These are phyloP conservation scores for Periophthalmodon schlosseri DNA, from an alignment of 2,113 vertebrate genomes.

Conservation along the genomic window DNA sequence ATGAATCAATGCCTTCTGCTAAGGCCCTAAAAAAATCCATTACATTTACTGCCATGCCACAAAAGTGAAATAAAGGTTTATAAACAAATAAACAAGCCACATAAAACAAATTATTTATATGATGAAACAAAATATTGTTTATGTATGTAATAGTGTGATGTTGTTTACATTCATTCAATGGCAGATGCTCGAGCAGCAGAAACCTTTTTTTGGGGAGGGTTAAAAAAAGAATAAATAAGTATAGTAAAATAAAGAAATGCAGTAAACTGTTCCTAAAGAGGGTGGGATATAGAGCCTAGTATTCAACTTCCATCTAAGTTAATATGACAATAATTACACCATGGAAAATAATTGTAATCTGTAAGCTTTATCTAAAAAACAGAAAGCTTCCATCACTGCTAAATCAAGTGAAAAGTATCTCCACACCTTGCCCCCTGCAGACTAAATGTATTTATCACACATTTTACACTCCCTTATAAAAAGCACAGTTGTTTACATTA, in stretches of 20 bases:
- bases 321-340: too few relatives aligned
- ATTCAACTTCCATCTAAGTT: too few relatives aligned
- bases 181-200: not conserved
- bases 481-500: conserved; percentile 8
- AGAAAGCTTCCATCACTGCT: too few relatives aligned
- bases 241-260: too few relatives aligned
- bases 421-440: not conserved
- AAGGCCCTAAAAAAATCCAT: conserved; percentile 22
- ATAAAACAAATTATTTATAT: not conserved
- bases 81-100: not conserved
- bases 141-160: not conserved
- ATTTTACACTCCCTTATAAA: conserved; percentile 8
- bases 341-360: too few relatives aligned
- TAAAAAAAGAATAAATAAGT: not conserved
- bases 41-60: conserved; percentile 18
- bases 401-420: not conserved
- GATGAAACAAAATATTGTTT: not conserved
- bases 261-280: too few relatives aligned
- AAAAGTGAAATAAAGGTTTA: not conserved
- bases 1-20: conserved; percentile 41
- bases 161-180: not conserved
- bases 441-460: not conserved
- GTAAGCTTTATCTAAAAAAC: too few relatives aligned
- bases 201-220: not conserved
- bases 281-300: too few relatives aligned